Evolutionary conservation across 1,140 invertebrate species (phyloP).

Genomic region (Chrysoperla carnea): DNA sequence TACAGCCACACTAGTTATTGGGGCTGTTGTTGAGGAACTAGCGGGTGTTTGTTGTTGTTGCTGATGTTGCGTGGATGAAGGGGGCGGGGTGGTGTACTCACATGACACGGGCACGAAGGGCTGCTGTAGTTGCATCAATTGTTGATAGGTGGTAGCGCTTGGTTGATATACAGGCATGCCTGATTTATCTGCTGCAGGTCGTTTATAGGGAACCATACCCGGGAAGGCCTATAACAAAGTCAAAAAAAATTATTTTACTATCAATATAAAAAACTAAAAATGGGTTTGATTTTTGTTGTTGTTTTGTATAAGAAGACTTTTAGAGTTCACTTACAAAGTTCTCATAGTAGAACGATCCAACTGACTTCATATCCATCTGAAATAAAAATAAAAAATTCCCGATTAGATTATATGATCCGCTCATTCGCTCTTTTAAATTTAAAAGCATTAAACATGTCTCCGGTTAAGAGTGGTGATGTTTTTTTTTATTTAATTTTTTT

Average conservation of each 20-base stretch:
- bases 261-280: neutral
- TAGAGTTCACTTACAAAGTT: slow-evolving; percentile 68
- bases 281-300: neutral
- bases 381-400: slow-evolving; percentile 34
- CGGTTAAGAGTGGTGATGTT: no score
- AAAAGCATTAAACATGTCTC: no score
- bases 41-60: slow-evolving; percentile 2
- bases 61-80: slow-evolving; percentile 26
- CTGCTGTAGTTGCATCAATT: slow-evolving; percentile 88
- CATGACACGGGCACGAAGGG: slow-evolving; percentile 84
- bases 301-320: neutral
- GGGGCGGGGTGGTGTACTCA: slow-evolving; percentile 65
- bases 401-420: no score
- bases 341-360: slow-evolving; percentile 84
- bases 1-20: slow-evolving; percentile 6
- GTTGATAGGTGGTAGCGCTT: slow-evolving; percentile 77
- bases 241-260: neutral
- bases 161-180: slow-evolving; percentile 91
- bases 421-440: no score
- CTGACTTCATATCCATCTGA: slow-evolving; percentile 86
- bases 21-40: slow-evolving; percentile 7
- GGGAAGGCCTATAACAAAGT: slow-evolving; percentile 62
- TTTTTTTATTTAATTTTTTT: no score
- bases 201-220: slow-evolving; percentile 86
- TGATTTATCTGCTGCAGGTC: slow-evolving; percentile 85